Percentiles rank a stretch among this genome's conserved stretches.
phyloP scores from a whole-genome alignment of 2,797 vertebrate genomes.

The Passerculus sandwichensis region DNA sequence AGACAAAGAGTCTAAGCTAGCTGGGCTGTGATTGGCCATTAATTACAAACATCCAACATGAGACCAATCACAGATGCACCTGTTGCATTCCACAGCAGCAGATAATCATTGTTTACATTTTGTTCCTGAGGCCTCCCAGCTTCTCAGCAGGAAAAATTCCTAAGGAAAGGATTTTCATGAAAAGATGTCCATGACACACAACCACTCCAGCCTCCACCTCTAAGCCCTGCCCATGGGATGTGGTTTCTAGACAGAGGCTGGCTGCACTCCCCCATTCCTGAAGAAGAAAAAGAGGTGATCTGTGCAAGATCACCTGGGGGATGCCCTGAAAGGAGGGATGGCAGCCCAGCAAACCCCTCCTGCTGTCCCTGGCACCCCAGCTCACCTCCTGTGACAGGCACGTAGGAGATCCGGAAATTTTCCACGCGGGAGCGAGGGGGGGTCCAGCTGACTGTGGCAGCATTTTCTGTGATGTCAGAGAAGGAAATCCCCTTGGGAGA shows the following conservation, averaged over 20 bases:
- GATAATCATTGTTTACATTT: too few relatives aligned
- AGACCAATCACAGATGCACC: too few relatives aligned
- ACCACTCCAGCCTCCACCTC: not conserved
- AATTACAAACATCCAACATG: too few relatives aligned
- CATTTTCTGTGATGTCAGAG: conserved; percentile 90
- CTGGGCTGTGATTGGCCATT: too few relatives aligned
- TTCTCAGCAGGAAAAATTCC: too few relatives aligned
- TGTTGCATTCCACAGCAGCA: too few relatives aligned
- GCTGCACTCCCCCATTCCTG: not conserved
- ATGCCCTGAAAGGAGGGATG: not conserved
- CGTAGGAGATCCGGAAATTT: conserved; percentile 86
- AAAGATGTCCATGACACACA: not conserved
- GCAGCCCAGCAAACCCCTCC: not conserved
- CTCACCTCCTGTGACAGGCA: conserved; percentile 88
- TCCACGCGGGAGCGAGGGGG: conserved; percentile 83
- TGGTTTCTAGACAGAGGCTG: not conserved
- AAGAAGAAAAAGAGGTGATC: not conserved
- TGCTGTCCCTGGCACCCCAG: not conserved
- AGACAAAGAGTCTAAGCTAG: too few relatives aligned
- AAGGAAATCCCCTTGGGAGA: conserved; percentile 89
- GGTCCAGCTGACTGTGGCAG: conserved; percentile 88
- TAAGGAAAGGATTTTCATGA: too few relatives aligned
- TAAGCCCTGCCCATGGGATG: not conserved
- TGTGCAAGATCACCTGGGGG: not conserved
- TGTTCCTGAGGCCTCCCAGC: too few relatives aligned